Evolutionary conservation across 1,140 invertebrate species (phyloP).

Genomic region (Cepaea nemoralis): DNA sequence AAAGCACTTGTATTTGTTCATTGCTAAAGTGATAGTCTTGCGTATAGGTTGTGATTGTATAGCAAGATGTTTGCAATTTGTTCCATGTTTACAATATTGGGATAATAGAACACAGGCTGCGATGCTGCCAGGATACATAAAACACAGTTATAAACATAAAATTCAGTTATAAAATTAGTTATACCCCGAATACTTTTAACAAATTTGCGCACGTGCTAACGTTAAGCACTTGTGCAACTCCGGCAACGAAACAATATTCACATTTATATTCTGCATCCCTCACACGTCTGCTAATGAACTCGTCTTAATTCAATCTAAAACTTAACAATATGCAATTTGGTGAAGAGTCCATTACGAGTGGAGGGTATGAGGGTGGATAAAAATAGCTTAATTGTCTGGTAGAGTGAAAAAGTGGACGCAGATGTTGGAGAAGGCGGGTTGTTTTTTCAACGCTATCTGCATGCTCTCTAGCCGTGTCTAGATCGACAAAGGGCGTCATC

Average conservation of each 20-base stretch:
- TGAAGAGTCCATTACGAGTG: background rate
- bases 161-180: background rate
- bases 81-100: background rate
- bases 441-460: background rate
- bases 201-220: too few species aligned
- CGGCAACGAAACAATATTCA: background rate
- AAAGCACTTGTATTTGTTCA: background rate
- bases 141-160: background rate
- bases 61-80: background rate
- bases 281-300: too few species aligned
- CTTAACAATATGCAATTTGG: too few species aligned
- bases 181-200: too few species aligned
- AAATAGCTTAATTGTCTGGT: background rate
- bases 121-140: background rate
- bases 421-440: background rate
- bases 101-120: background rate
- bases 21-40: background rate
- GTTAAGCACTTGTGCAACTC: too few species aligned
- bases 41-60: background rate
- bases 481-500: background rate
- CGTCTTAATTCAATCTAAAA: too few species aligned
- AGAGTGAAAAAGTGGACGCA: background rate
- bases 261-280: background rate
- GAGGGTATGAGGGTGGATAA: background rate
- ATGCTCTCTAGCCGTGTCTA: background rate